Evolutionary conservation across 2,113 vertebrate species (phyloP).

Genomic region (Octodon degus): DNA sequence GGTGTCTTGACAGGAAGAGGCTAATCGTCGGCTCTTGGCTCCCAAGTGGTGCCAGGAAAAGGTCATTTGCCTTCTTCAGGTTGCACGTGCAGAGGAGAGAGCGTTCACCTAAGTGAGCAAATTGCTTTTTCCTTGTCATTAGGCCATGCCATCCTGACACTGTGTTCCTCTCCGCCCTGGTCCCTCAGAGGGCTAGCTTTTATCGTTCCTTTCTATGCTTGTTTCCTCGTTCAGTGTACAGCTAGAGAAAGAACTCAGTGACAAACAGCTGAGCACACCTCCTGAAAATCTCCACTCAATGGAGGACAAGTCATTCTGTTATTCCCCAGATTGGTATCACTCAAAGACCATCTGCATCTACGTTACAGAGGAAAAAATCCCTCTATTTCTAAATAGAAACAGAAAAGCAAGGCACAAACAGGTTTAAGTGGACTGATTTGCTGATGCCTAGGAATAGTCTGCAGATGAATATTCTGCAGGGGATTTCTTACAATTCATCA

Average conservation of each 20-base stretch:
- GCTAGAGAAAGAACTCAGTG: not conserved
- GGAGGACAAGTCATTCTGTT: not conserved
- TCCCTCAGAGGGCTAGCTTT: slow-evolving; percentile 47
- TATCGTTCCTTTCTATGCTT: slow-evolving; percentile 5
- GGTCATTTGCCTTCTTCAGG: slow-evolving; percentile 76
- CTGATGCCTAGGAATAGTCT: not conserved
- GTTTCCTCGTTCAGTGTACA: not conserved
- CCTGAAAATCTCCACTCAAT: not conserved
- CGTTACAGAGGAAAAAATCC: not conserved
- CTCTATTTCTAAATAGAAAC: not conserved
- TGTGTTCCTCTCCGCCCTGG: slow-evolving; percentile 58
- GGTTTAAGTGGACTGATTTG: not conserved
- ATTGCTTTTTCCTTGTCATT: slow-evolving; percentile 69
- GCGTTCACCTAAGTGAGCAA: slow-evolving; percentile 72
- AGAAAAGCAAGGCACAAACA: not conserved
- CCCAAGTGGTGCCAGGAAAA: slow-evolving; percentile 77
- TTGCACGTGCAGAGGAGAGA: slow-evolving; percentile 66
- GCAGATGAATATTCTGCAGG: not conserved
- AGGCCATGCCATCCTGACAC: slow-evolving; percentile 62
- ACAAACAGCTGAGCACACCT: not conserved
- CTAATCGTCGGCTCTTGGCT: slow-evolving; percentile 73
- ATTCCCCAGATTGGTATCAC: not conserved
- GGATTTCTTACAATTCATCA: not conserved
- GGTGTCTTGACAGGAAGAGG: slow-evolving; percentile 73
- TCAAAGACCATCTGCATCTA: not conserved